Evolutionary conservation across 2,113 vertebrate genomes (phyloP).

Genomic region (Pagrus major): DNA sequence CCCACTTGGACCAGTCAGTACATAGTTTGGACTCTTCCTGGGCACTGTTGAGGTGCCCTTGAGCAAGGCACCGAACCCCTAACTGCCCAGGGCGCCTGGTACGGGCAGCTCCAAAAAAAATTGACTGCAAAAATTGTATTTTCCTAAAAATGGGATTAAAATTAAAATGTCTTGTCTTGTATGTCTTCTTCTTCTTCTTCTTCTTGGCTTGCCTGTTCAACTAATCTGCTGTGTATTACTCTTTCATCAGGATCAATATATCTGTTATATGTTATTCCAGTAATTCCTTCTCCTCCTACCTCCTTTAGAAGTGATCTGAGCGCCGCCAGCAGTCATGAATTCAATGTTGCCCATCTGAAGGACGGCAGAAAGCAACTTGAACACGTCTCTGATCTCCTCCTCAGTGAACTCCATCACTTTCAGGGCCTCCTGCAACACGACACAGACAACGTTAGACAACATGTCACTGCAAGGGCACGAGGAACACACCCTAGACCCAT

Average conservation of each 20-base stretch:
- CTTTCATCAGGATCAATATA: background rate
- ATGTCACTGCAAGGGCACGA: background rate
- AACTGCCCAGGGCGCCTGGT: no score
- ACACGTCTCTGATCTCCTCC: conserved; percentile 92
- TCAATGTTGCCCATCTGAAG: conserved; percentile 93
- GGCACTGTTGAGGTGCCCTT: no score
- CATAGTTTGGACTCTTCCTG: no score
- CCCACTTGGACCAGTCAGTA: no score
- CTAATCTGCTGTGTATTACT: background rate
- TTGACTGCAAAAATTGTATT: no score
- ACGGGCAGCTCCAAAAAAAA: no score
- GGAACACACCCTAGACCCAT: background rate
- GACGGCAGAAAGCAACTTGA: conserved; percentile 91
- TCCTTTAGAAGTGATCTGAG: conserved; percentile 91
- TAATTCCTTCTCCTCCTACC: conserved; percentile 75
- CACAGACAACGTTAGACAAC: background rate
- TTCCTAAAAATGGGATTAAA: no score
- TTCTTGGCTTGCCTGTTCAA: background rate
- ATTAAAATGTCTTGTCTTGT: no score
- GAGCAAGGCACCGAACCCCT: no score
- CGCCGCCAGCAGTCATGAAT: conserved; percentile 94
- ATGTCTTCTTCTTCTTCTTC: no score
- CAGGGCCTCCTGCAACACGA: conserved; percentile 85
- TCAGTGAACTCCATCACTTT: conserved; percentile 91
- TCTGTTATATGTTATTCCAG: background rate